Evolutionary conservation across 1,140 invertebrate species (phyloP), one percentile per base, ranked within the genome.

Genomic region (Teleogryllus occipitalis): DNA sequence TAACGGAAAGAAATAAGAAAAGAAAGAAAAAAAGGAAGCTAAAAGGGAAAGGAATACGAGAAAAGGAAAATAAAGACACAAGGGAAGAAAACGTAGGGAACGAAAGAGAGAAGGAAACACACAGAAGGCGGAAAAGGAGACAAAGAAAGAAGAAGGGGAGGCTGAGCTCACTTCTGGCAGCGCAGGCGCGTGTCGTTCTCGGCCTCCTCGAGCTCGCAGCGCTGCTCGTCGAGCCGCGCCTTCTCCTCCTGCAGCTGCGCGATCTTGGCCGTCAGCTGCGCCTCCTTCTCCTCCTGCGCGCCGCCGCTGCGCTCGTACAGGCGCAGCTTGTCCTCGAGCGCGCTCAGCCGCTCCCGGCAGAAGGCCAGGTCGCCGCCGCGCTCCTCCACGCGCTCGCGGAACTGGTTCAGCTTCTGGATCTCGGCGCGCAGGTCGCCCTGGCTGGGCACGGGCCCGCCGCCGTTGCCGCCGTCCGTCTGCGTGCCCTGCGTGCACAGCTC

Each of bases 171-270:
- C 85, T 90, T 89, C 83, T 92, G 91, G 85, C 90, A 88, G 83
- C 89, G 88, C 79, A 91, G 85, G 78, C 91, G 87, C 39, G 90
- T 90, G 82, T 92, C 91, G 85, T 92, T 92, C 85, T 92, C 91
- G 65, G 90, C 90, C 84, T 92, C 91, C 84, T 92, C 91, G 72
- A 92, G 85, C 85, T 92, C 91, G 83, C 90, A 90, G 83, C 89
- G 89, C 82, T 91, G 90, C 81, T 92, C 91, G 82, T 91, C 90
- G 81, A 91, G 83, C 81, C 86, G 84, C 46, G 87, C 86, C 85
- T 91, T 91, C 82, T 91, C 90, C 14, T 88, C 87, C 81, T 88
- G 85, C 78, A 91, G 86, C 81, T 87, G 85, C 80, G 86, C 84
- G 22, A 90, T 86, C 75, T 90, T 87, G 75, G 87, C 85, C 82